Conservation (phyloP, 2,113 vertebrate species). For the Platichthys flesus region DNA sequence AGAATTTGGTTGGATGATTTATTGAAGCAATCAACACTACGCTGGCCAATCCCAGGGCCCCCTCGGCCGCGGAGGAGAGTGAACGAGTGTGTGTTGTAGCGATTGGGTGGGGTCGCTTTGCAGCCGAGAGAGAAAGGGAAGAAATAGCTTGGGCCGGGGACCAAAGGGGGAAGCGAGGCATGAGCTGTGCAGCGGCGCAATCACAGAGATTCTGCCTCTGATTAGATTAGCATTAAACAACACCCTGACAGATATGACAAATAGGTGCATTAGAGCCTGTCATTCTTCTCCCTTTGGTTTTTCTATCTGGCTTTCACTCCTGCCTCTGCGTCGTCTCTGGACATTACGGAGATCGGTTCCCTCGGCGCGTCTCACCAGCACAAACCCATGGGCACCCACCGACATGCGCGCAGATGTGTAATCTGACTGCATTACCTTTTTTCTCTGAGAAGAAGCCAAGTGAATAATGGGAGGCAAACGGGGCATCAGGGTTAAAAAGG, state of each 20-base stretch:
- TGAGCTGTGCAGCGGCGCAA: conserved; percentile 67
- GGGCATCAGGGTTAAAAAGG: conserved; percentile 47
- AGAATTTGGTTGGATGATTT: conserved; percentile 86
- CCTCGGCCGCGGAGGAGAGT: conserved; percentile 28
- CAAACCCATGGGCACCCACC: conserved; percentile 65
- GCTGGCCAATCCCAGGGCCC: conserved; percentile 63
- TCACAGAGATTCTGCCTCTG: conserved; percentile 84
- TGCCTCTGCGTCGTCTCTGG: conserved; percentile 53
- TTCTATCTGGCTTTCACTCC: conserved; percentile 65
- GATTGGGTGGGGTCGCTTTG: conserved; percentile 57
- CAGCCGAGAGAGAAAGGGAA: conserved; percentile 58
- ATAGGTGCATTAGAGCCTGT: conserved; percentile 89
- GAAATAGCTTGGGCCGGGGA: conserved; percentile 68
- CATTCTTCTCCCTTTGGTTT: conserved; percentile 82
- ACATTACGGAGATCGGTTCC: conserved; percentile 63
- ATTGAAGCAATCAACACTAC: conserved; percentile 85
- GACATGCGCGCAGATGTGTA: conserved; percentile 79
- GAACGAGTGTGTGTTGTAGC: conserved; percentile 25
- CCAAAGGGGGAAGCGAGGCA: conserved; percentile 57
- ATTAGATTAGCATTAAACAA: conserved; percentile 94
- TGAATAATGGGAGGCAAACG: conserved; percentile 72
- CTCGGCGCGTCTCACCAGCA: conserved; percentile 48
- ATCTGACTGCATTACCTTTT: conserved; percentile 74
- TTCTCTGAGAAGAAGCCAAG: conserved; percentile 49
- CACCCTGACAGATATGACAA: conserved; percentile 91